Evolutionary conservation across 1,140 invertebrate species (phyloP).

Genomic region (Drosophila ananassae): DNA sequence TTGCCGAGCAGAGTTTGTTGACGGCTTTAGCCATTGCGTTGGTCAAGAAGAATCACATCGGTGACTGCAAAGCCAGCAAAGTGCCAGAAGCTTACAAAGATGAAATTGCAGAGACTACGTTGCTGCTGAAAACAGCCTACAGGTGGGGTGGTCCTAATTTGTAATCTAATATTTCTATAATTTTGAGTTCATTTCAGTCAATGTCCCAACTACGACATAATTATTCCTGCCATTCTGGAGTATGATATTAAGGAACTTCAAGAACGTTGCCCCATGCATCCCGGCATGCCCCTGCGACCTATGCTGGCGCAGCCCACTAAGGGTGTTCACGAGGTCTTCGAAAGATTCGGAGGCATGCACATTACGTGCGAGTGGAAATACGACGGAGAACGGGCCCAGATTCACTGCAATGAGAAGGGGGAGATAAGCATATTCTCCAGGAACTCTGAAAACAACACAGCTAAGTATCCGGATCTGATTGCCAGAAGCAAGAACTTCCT

Average conservation of each 20-base stretch:
- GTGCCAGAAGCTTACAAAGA: constrained; percentile 88
- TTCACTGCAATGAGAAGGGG: constrained; percentile 90
- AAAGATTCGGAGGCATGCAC: constrained; percentile 94
- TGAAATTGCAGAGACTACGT: constrained; percentile 90
- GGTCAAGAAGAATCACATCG: constrained; percentile 87
- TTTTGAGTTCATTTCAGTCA: constrained; percentile 86
- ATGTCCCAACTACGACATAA: constrained; percentile 97
- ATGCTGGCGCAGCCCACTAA: constrained; percentile 99
- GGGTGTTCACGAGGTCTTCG: constrained; percentile 95
- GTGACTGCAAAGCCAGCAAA: constrained; percentile 87
- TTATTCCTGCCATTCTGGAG: constrained; percentile 92
- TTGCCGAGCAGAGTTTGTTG: constrained; percentile 98
- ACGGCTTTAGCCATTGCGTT: constrained; percentile 95
- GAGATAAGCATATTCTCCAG: constrained; percentile 94
- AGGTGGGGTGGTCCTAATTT: constrained; percentile 86
- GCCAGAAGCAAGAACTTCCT: constrained; percentile 88
- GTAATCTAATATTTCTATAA: not conserved
- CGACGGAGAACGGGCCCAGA: constrained; percentile 99
- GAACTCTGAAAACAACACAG: constrained; percentile 99
- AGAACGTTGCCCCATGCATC: constrained; percentile 93
- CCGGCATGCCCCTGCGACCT: constrained; percentile 97
- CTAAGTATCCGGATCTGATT: constrained; percentile 99
- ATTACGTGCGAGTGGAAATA: constrained; percentile 99
- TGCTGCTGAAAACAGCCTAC: constrained; percentile 96
- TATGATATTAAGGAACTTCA: constrained; percentile 92